Percentiles rank a stretch among this genome's conserved stretches.
These are phyloP conservation scores for Anguilla pacifica DNA, from an alignment of 2,797 vertebrate genomes.

Conservation along the genomic window DNA sequence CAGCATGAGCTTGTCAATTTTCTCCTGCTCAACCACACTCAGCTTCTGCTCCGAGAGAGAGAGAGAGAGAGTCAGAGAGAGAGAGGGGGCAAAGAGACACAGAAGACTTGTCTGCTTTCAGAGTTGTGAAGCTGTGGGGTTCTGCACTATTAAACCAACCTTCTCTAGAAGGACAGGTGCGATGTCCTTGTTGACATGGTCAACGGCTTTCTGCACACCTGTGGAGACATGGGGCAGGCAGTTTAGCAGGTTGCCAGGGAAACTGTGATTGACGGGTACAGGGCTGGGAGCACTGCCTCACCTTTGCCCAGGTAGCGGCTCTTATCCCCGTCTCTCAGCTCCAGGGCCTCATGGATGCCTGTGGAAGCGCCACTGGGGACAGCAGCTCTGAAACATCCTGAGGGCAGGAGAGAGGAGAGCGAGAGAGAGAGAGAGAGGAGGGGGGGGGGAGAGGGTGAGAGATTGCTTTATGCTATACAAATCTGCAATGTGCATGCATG, in stretches of 20 bases:
- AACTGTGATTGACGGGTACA: background rate
- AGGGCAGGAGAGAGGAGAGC: background rate
- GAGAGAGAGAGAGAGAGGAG: background rate
- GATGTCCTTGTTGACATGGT: conserved; percentile 72
- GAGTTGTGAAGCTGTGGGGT: background rate
- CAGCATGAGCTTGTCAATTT: conserved; percentile 73
- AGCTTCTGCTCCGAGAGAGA: conserved; percentile 60
- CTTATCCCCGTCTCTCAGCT: conserved; percentile 74
- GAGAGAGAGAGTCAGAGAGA: background rate
- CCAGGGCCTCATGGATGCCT: conserved; percentile 74
- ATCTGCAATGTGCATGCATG: too few species aligned
- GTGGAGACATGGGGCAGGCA: background rate
- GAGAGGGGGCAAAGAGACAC: background rate
- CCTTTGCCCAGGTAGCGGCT: conserved; percentile 73
- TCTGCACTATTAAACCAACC: conserved; percentile 46
- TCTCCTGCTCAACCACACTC: conserved; percentile 73
- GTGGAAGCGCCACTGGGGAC: conserved; percentile 75
- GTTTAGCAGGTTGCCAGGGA: background rate
- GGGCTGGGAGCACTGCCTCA: conserved; percentile 42
- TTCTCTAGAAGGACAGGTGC: conserved; percentile 66
- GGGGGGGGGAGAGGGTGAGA: background rate
- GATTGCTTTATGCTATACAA: too few species aligned
- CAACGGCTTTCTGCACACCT: conserved; percentile 74
- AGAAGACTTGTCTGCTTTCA: background rate
- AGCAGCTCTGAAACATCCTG: conserved; percentile 70